Evolutionary conservation across 2,797 vertebrate genomes (phyloP).

Genomic region (Oceanodroma leucorhoa): DNA sequence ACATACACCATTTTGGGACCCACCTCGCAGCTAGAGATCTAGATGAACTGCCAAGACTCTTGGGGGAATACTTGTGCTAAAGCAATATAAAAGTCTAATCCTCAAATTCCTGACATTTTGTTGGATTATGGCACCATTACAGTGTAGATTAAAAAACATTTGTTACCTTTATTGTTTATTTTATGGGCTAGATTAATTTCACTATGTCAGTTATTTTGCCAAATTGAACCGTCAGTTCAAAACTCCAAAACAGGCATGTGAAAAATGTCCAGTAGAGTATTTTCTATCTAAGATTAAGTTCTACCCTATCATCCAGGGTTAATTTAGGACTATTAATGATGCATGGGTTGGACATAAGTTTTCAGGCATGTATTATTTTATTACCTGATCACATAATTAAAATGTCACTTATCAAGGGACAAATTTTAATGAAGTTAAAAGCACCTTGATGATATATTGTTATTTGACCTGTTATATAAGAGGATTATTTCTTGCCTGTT

Average conservation of each 20-base stretch:
- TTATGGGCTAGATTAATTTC: not conserved
- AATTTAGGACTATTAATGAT: conserved; percentile 44
- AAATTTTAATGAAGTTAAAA: conserved; percentile 63
- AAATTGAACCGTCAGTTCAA: not conserved
- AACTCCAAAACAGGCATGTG: not conserved
- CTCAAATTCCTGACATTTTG: not conserved
- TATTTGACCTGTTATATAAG: conserved; percentile 44
- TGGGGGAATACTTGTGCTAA: not conserved
- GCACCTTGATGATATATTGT: conserved; percentile 45
- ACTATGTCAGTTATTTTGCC: not conserved
- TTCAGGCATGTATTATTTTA: conserved; percentile 57
- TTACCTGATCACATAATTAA: conserved; percentile 60
- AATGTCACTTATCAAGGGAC: conserved; percentile 54
- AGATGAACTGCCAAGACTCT: not conserved
- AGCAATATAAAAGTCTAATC: not conserved
- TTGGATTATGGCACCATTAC: not conserved
- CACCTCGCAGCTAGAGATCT: not conserved
- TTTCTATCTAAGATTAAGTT: conserved; percentile 16
- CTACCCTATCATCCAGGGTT: conserved; percentile 2
- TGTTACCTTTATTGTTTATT: conserved; percentile 20
- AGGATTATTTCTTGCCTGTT: conserved; percentile 44
- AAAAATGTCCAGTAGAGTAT: conserved; percentile 1
- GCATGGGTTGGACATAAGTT: conserved; percentile 21
- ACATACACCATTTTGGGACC: not conserved
- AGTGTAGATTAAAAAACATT: conserved; percentile 15